Conservation (phyloP, 1,140 invertebrate genomes). For the Dryas iulia region DNA sequence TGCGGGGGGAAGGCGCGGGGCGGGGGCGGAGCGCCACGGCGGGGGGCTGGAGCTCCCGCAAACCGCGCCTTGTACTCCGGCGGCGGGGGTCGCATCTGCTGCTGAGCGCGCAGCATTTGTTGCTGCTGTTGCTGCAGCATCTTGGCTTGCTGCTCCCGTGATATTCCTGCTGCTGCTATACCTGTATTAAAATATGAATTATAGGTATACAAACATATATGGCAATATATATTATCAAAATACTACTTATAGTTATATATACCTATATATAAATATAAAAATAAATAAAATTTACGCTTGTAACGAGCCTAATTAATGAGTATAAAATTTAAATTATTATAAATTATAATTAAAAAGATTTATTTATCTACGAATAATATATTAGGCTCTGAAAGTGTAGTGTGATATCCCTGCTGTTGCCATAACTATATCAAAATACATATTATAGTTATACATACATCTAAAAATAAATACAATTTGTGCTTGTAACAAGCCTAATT, state of each 20-base stretch:
- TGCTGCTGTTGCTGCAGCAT: slow-evolving; percentile 82
- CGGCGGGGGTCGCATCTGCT: slow-evolving; percentile 85
- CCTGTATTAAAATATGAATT: slow-evolving; percentile 32
- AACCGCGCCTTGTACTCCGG: slow-evolving; percentile 88
- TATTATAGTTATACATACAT: too few species aligned
- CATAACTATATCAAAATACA: too few species aligned
- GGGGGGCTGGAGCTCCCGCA: slow-evolving; percentile 81
- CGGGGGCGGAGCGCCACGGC: slow-evolving; percentile 74
- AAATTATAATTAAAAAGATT: neutral
- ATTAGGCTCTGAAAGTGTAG: neutral
- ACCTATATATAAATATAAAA: too few species aligned
- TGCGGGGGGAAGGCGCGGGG: slow-evolving; percentile 86
- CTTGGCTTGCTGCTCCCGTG: slow-evolving; percentile 83
- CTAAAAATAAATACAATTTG: too few species aligned
- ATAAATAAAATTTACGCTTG: too few species aligned
- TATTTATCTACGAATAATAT: neutral
- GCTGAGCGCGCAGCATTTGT: slow-evolving; percentile 81
- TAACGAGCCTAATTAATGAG: neutral
- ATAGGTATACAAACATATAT: too few species aligned
- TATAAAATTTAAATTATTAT: neutral
- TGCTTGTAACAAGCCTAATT: neutral
- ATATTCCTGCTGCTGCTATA: slow-evolving; percentile 73
- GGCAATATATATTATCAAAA: too few species aligned
- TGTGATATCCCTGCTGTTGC: too few species aligned
- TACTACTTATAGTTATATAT: too few species aligned